A percentile compares a stretch with the other conserved stretches of the same genome.
Evolutionary conservation across 1,140 invertebrate genomes (phyloP).

Genomic region (Microplitis demolitor): DNA sequence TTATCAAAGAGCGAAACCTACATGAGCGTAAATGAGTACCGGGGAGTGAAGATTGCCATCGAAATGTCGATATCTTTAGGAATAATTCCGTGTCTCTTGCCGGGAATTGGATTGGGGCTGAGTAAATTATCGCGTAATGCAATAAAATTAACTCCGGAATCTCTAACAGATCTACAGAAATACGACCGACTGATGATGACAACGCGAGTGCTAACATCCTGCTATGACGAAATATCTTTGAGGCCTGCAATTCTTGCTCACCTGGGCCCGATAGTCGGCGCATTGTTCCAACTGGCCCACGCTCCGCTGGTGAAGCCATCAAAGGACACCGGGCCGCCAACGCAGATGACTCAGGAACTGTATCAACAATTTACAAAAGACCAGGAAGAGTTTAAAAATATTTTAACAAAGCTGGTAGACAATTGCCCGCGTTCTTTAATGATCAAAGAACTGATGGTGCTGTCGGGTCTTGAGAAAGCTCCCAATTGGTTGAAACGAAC

Average conservation of each 20-base stretch:
- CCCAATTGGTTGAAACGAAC: slow-evolving; percentile 69
- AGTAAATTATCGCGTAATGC: slow-evolving; percentile 52
- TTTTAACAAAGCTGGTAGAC: slow-evolving; percentile 63
- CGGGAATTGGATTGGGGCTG: slow-evolving; percentile 67
- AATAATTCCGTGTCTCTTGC: slow-evolving; percentile 68
- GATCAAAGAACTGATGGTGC: slow-evolving; percentile 72
- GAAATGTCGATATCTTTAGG: slow-evolving; percentile 70
- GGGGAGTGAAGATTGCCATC: slow-evolving; percentile 61
- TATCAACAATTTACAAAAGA: slow-evolving; percentile 62
- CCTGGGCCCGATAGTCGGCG: slow-evolving; percentile 65
- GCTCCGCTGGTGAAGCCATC: slow-evolving; percentile 68
- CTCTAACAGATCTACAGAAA: slow-evolving; percentile 48
- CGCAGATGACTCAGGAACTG: slow-evolving; percentile 52
- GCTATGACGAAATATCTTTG: slow-evolving; percentile 51
- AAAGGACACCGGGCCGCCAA: neutral
- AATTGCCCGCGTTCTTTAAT: slow-evolving; percentile 66
- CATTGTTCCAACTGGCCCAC: slow-evolving; percentile 73
- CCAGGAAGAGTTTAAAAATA: slow-evolving; percentile 60
- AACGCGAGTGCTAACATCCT: slow-evolving; percentile 47
- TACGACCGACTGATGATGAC: slow-evolving; percentile 50
- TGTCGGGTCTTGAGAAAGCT: slow-evolving; percentile 65
- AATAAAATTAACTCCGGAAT: slow-evolving; percentile 34
- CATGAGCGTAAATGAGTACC: slow-evolving; percentile 66
- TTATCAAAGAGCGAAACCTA: slow-evolving; percentile 51
- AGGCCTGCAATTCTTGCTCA: slow-evolving; percentile 51